Conservation (phyloP, 2,888 invertebrate genomes). For the Dendrolimus pini region DNA sequence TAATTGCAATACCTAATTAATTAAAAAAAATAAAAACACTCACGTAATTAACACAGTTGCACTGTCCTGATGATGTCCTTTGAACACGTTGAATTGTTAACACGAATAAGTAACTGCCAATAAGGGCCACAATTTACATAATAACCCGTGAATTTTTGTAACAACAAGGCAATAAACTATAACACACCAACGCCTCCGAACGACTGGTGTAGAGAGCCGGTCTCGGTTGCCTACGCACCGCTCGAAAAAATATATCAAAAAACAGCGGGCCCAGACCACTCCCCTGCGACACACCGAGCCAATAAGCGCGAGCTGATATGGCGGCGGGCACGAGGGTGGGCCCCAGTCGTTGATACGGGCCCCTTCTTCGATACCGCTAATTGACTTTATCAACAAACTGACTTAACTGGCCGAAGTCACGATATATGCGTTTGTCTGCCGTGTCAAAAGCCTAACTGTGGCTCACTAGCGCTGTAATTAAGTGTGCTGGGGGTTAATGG, state of each 20-base stretch:
- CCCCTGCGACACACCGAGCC: slow-evolving; percentile 58
- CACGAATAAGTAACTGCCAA: slow-evolving; percentile 37
- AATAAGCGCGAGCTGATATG: slow-evolving; percentile 49
- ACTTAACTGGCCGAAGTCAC: slow-evolving; percentile 74
- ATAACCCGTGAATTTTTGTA: slow-evolving; percentile 50
- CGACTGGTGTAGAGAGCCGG: slow-evolving; percentile 63
- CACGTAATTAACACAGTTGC: slow-evolving; percentile 31
- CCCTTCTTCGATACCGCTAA: slow-evolving; percentile 73
- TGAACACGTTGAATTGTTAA: slow-evolving; percentile 16
- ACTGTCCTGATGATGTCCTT: slow-evolving; percentile 51
- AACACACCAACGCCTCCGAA: slow-evolving; percentile 71
- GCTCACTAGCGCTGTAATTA: slow-evolving; percentile 64
- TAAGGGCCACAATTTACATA: slow-evolving; percentile 61
- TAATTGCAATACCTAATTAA: background rate
- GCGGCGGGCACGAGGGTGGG: slow-evolving; percentile 59
- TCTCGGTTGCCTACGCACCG: slow-evolving; percentile 62
- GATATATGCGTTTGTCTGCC: slow-evolving; percentile 72
- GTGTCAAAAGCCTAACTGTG: slow-evolving; percentile 72
- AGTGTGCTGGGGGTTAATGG: slow-evolving; percentile 58
- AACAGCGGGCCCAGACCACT: slow-evolving; percentile 58
- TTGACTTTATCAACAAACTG: slow-evolving; percentile 77
- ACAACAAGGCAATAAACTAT: slow-evolving; percentile 68
- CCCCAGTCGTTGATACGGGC: slow-evolving; percentile 66
- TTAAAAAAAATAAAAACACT: background rate
- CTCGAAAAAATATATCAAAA: slow-evolving; percentile 60